phyloP scores from a whole-genome alignment of 2,113 vertebrate species.

The Trogon surrucura region DNA sequence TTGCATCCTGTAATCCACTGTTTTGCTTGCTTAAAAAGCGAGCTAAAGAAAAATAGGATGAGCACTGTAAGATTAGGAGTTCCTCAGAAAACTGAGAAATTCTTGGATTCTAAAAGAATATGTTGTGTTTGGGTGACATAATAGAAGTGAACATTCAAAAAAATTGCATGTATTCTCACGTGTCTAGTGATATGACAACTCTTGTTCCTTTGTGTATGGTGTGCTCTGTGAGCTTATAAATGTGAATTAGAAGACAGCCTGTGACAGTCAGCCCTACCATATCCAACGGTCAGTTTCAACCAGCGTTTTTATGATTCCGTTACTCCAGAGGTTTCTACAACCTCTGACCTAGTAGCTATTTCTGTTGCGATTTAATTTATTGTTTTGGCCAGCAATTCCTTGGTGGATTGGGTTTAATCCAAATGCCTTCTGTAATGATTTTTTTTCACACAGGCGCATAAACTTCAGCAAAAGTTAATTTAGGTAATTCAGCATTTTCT shows the following conservation, averaged over 20 bases:
- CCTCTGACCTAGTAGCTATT: background rate
- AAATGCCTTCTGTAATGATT: background rate
- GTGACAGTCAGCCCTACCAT: background rate
- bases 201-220: background rate
- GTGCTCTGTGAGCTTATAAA: background rate
- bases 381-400: background rate
- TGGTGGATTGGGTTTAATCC: background rate
- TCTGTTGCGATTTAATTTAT: background rate
- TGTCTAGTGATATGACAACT: background rate
- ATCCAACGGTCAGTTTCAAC: background rate
- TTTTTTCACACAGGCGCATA: background rate
- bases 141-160: background rate
- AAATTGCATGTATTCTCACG: background rate
- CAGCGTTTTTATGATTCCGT: background rate
- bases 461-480: background rate
- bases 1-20: background rate
- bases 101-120: background rate
- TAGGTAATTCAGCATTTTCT: background rate
- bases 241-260: background rate
- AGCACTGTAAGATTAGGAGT: background rate
- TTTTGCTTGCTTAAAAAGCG: slow-evolving; percentile 3
- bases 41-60: slow-evolving; percentile 5
- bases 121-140: background rate
- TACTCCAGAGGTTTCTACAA: background rate
- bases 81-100: background rate